Conservation (phyloP, 2,113 vertebrate species). For the Hippotragus niger region DNA sequence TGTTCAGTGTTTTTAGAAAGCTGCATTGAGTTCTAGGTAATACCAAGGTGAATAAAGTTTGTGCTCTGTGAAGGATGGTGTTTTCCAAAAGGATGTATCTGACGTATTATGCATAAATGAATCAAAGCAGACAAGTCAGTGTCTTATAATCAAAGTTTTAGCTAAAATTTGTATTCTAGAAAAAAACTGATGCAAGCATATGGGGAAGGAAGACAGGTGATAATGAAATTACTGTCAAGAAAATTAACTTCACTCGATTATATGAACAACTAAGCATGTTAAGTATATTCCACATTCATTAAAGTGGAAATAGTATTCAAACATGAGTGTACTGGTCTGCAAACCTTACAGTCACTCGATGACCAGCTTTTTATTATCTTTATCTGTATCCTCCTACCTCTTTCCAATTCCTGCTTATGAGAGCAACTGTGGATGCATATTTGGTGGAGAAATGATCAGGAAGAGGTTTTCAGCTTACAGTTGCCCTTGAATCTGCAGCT, state of each 20-base stretch:
- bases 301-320: not conserved
- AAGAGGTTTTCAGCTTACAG: not conserved
- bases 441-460: no score
- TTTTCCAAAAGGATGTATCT: not conserved
- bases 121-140: not conserved
- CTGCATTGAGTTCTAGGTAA: not conserved
- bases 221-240: not conserved
- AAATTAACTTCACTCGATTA: not conserved
- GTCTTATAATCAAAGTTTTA: not conserved
- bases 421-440: not conserved
- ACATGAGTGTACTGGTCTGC: not conserved
- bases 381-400: not conserved
- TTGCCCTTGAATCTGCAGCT: not conserved
- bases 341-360: not conserved
- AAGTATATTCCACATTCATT: not conserved
- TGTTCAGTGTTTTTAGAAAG: not conserved
- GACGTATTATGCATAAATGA: not conserved
- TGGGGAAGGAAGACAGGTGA: not conserved
- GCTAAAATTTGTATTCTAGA: not conserved
- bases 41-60: not conserved
- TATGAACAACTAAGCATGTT: not conserved
- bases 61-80: not conserved
- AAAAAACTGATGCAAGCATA: not conserved
- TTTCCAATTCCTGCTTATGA: not conserved
- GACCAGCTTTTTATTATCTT: not conserved